Evolutionary conservation across 2,888 invertebrate species (phyloP).

Genomic region (Caenorhabditis drosophilae): DNA sequence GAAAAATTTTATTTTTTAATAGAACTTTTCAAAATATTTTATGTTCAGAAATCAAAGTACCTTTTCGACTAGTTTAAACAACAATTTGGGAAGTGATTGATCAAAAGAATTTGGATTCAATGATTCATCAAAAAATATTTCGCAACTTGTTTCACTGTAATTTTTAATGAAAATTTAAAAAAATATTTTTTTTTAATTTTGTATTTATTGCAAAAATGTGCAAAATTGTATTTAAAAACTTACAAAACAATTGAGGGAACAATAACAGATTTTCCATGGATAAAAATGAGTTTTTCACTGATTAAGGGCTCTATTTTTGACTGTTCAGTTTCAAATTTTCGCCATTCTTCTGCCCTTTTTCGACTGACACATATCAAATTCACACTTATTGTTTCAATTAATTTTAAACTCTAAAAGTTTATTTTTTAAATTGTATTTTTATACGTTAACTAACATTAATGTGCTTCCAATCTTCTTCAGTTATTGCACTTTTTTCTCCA

Average conservation of each 20-base stretch:
- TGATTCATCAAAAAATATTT: constrained; percentile 29
- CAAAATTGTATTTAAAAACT: neutral
- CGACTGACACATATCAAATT: constrained; percentile 19
- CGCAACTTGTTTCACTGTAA: constrained; percentile 23
- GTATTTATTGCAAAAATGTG: neutral
- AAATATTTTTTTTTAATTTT: neutral
- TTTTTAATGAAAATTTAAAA: constrained; percentile 6
- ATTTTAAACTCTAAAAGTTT: constrained; percentile 4
- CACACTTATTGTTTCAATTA: constrained; percentile 21
- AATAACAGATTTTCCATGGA: constrained; percentile 12
- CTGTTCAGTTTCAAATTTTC: constrained; percentile 19
- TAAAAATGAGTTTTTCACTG: constrained; percentile 7
- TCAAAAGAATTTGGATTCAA: constrained; percentile 26
- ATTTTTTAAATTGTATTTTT: neutral
- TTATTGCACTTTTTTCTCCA: constrained; percentile 29
- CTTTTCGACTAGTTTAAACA: constrained; percentile 66
- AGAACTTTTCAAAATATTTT: too few species aligned
- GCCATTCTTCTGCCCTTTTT: constrained; percentile 19
- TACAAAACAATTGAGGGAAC: constrained; percentile 28
- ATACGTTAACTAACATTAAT: constrained; percentile 17
- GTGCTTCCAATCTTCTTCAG: constrained; percentile 31
- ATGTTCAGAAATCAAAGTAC: too few species aligned
- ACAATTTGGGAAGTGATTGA: constrained; percentile 13
- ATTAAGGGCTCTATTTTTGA: constrained; percentile 7
- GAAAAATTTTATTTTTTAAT: too few species aligned